Base-by-base conservation (phyloP, 30 jellyfish, hydroid and myxozoan genomes). In the Nemopilema nomurai region DNA sequence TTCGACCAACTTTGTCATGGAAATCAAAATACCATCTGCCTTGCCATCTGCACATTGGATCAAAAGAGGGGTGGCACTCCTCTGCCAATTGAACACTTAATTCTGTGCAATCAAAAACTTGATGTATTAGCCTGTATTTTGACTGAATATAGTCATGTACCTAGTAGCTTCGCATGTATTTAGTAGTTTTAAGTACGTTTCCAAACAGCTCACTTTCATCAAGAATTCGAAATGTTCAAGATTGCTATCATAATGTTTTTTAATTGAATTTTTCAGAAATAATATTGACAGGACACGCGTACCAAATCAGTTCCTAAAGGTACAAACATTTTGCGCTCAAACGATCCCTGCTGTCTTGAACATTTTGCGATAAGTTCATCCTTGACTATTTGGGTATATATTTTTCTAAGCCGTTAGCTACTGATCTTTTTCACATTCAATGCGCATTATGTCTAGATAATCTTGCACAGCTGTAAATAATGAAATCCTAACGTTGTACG, bases 1-100 rank as follows among this genome's bases (percentile, higher is more conserved):
- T 49, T 91, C 97, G n/a, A 91, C 97, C 1, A 91, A 91, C 73
- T 91, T 85, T 67, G 97, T 91, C 49, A 91, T 91, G 97, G 97
- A 91, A 69, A 91, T 91, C 82, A 81, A 93, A 52, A 19, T 91
- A 31, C 97, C 96, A 19, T 91, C 97, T 17, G 86, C 88, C 6
- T 77, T 80, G 77, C 89, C 85, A 28, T 75, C 97, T 13, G 85
- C 96, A 0, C 97, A 91, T 62, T 91, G 97, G 97, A 81, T 91
- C 69, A 75, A 91, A 80, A 73, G 97, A 71, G 97, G 97, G 20
- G 97, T 91, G 19, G 97, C 97, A 8, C 75, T 91, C 76, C 64
- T 91, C 49, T 91, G 97, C 81, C 97, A 91, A 80, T 67, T 91
- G 26, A 84, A 91, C 81, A 91, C 96, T 0, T 91, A 52, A 91